A percentile compares a stretch with the other conserved stretches of the same genome.
Evolutionary conservation across 2,113 vertebrate genomes (phyloP).

Genomic region (Dicaeum eximium): DNA sequence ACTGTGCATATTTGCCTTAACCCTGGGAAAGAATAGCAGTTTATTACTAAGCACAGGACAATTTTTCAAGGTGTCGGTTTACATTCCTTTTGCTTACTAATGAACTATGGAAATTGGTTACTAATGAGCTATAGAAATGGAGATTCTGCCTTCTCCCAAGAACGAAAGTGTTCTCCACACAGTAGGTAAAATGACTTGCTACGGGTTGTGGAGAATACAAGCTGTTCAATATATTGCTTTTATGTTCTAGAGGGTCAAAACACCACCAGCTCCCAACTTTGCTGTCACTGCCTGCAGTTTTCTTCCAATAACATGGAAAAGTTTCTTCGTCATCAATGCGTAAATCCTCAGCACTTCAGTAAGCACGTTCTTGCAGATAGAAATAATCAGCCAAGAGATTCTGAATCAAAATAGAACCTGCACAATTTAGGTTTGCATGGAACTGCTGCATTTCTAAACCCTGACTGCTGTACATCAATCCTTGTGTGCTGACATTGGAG

Average conservation of each 20-base stretch:
- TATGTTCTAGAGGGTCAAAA: background rate
- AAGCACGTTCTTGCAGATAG: background rate
- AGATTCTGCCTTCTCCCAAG: conserved; percentile 3
- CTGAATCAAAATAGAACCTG: background rate
- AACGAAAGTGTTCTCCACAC: background rate
- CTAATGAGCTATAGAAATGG: conserved; percentile 53
- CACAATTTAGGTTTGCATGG: background rate
- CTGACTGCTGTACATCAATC: background rate
- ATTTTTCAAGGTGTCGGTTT: conserved; percentile 31
- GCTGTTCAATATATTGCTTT: background rate
- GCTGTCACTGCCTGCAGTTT: background rate
- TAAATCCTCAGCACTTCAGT: background rate
- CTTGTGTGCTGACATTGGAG: background rate
- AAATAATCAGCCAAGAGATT: background rate
- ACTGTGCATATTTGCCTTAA: conserved; percentile 37
- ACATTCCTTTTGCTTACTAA: conserved; percentile 45
- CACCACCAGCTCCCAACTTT: background rate
- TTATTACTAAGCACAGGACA: conserved; percentile 30
- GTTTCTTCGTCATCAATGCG: background rate
- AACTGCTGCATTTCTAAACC: background rate
- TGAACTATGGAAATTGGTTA: conserved; percentile 59
- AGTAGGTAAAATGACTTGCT: background rate
- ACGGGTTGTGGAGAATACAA: background rate
- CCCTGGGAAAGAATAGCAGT: background rate
- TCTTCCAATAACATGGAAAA: background rate